Conservation (phyloP, 2,113 vertebrate genomes). For the Sinocyclocheilus anshuiensis region DNA sequence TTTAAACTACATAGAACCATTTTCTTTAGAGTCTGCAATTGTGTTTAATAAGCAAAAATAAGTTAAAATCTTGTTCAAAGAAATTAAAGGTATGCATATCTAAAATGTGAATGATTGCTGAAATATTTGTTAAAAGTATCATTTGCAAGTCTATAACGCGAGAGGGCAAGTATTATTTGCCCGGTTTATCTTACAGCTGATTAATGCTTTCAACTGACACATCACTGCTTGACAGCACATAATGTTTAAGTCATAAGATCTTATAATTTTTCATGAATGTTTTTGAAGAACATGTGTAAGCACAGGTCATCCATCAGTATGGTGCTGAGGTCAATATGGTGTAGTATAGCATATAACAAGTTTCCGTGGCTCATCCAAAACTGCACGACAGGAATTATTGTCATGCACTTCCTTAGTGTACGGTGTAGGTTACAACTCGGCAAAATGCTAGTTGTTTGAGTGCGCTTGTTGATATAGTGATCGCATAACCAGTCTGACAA, state of each 20-base stretch:
- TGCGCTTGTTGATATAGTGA: slow-evolving; percentile 3
- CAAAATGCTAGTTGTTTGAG: slow-evolving; percentile 2
- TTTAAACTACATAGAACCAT: background rate
- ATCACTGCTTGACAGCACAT: background rate
- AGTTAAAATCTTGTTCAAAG: background rate
- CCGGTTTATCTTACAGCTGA: background rate
- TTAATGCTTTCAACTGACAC: background rate
- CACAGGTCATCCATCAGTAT: background rate
- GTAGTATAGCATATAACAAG: background rate
- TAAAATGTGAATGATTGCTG: background rate
- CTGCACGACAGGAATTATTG: background rate
- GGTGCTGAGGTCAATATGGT: background rate
- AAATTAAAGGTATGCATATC: background rate
- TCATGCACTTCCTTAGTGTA: background rate
- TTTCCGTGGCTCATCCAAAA: background rate
- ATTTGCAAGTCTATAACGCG: background rate
- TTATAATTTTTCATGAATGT: background rate
- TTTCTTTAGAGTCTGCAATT: background rate
- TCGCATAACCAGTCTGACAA: slow-evolving; percentile 42
- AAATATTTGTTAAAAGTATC: background rate
- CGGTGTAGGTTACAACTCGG: background rate
- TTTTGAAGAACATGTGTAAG: background rate
- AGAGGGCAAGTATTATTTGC: background rate
- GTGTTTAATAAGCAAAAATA: background rate
- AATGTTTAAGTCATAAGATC: background rate